Conservation (phyloP, 2,113 vertebrate species). For the Microcebus lehilahytsara region DNA sequence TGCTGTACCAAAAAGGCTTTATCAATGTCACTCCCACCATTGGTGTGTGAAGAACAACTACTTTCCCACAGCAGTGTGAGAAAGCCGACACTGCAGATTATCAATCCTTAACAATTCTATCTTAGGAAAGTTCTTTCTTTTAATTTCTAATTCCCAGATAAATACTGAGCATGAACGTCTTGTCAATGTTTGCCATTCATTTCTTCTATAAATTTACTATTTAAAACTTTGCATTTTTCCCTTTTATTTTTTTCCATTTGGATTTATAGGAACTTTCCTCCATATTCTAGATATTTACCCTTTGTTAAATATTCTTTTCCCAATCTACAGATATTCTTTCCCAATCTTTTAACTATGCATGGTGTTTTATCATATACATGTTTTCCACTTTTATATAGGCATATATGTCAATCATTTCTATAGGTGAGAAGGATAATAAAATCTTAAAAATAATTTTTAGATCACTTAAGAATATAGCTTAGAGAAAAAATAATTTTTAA, state of each 20-base stretch:
- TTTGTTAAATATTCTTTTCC: neutral
- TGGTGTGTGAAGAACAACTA: neutral
- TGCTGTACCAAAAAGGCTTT: neutral
- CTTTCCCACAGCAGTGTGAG: neutral
- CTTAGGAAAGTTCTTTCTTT: neutral
- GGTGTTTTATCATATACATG: neutral
- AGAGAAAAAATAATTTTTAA: neutral
- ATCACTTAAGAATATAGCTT: neutral
- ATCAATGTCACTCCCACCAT: neutral
- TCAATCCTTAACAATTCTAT: neutral
- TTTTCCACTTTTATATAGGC: neutral
- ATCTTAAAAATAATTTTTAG: neutral
- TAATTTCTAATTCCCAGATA: neutral
- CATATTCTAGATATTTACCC: neutral
- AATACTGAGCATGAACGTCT: neutral
- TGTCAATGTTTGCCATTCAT: neutral
- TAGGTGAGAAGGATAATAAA: neutral
- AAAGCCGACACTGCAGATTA: neutral
- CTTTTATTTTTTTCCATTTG: neutral
- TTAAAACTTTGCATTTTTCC: neutral
- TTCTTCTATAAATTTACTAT: neutral
- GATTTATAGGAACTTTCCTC: neutral
- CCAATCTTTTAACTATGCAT: neutral
- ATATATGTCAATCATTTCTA: neutral
- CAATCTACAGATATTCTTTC: neutral